These are phyloP conservation scores for Rutpela maculata DNA, from an alignment of 2,888 invertebrate genomes.

Conservation along the genomic window DNA sequence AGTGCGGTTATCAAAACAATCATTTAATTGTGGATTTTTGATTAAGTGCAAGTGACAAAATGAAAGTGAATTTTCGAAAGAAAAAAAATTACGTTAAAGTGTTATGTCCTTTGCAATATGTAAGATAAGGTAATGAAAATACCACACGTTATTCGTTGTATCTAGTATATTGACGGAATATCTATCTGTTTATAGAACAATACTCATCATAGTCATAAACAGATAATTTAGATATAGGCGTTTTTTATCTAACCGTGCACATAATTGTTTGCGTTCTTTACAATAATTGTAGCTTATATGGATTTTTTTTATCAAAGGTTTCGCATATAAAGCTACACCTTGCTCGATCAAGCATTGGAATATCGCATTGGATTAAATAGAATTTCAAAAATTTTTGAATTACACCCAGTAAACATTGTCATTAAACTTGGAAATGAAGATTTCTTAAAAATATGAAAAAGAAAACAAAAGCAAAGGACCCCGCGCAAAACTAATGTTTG, in stretches of 20 bases:
- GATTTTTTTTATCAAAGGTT: neutral
- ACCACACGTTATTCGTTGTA: neutral
- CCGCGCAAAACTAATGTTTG: too few relatives aligned
- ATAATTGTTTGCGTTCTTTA: neutral
- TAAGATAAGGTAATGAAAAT: neutral
- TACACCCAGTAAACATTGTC: too few relatives aligned
- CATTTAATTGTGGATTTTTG: slow-evolving; percentile 11
- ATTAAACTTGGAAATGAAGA: too few relatives aligned
- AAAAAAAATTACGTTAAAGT: slow-evolving; percentile 8
- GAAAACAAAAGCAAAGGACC: too few relatives aligned
- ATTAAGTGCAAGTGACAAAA: slow-evolving; percentile 18
- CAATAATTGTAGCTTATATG: neutral
- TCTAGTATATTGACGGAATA: neutral
- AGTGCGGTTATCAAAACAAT: slow-evolving; percentile 29
- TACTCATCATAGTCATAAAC: neutral
- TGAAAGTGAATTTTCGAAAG: slow-evolving; percentile 17
- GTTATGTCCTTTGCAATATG: neutral
- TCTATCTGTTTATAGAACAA: neutral
- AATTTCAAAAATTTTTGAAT: too few relatives aligned
- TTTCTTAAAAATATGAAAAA: too few relatives aligned
- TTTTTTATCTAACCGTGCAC: neutral
- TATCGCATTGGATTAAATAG: too few relatives aligned
- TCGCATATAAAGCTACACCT: too few relatives aligned
- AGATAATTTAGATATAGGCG: neutral
- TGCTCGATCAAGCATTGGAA: too few relatives aligned